These are phyloP conservation scores for Stylophora pistillata DNA, from an alignment of 64 coral and sea anemone genomes.

Conservation along the genomic window DNA sequence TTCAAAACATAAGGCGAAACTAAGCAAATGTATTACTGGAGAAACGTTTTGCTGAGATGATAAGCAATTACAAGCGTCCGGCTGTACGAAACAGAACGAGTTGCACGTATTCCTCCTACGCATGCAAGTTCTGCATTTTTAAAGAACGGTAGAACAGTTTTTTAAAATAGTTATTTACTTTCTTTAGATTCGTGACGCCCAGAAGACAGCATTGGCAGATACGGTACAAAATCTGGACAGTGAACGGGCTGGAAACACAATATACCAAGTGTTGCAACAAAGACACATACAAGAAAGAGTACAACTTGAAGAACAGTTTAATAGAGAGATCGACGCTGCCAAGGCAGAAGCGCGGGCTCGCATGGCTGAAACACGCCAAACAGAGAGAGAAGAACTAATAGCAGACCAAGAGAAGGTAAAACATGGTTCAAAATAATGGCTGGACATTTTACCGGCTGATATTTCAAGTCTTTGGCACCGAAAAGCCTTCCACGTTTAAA, in stretches of 20 bases:
- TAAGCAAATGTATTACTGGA: no score
- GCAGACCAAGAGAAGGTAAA: constrained; percentile 95
- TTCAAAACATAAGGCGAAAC: no score
- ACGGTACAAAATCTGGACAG: constrained; percentile 87
- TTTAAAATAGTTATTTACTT: neutral
- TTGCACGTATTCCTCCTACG: no score
- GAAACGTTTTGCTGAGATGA: no score
- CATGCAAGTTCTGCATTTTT: no score
- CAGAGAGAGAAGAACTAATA: constrained; percentile 80
- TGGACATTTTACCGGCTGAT: no score
- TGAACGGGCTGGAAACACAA: constrained; percentile 83
- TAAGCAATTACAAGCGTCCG: no score
- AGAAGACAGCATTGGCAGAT: constrained; percentile 70
- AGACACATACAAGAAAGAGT: constrained; percentile 94
- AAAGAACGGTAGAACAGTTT: no score
- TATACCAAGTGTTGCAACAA: constrained; percentile 92
- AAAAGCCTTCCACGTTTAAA: no score
- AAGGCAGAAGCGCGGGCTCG: constrained; percentile 94
- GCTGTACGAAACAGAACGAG: neutral
- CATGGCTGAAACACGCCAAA: constrained; percentile 76
- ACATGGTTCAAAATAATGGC: neutral
- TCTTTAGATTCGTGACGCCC: constrained; percentile 70
- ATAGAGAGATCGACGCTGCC: constrained; percentile 67
- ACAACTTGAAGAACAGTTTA: constrained; percentile 78
- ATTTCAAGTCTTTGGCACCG: no score